Evolutionary conservation across 2,113 vertebrate species (phyloP), one percentile per base, ranked within the genome.

Genomic region (Daboia siamensis): DNA sequence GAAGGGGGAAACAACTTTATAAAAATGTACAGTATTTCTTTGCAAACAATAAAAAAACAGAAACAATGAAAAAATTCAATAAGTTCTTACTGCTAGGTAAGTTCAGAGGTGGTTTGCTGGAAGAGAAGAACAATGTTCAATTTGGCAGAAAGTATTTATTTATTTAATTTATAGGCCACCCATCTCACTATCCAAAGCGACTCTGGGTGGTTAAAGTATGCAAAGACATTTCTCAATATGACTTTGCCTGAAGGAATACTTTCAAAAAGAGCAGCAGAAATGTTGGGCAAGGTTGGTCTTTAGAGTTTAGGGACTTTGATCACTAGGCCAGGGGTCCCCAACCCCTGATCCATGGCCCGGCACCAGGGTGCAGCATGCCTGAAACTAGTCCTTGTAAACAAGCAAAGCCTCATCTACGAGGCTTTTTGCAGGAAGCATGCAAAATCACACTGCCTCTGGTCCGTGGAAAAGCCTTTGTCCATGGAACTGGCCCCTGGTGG

Each of bases 11-110:
- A 61, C 17, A 95, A 94, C 17, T 74, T 94, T 91, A 93, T 94
- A 87, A 44, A 95, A 84, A 93, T 94, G 93, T 94, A 92, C 93
- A 95, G 93, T 90, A 94, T 12, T 39, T 92, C 93, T 61, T 85
- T 87, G 85, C 88, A 93, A 94, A 94, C 86, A 93, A 33, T 54
- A 92, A 15, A 26, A 92, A 95, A 95, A 5, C 39, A 93, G 95
- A 95, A 93, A 0, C 3, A 89, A 95, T 8, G 8, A n/a, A 29
- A 87, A 39, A 93, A 93, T 1, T 48, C 92, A 94, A 90, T 48
- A 85, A 10, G 26, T 93, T 6, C 24, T 89, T 54, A 85, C 88
- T 24, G 56, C 8, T 92, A 93, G 80, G 90, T 51, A 61, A 89
- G 0, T 10, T 94, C 93, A 91, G 2, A 94, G 93, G 92, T 57